These are phyloP conservation scores for Triplophysa bombifrons DNA, from an alignment of 2,797 vertebrate species.

Conservation along the genomic window DNA sequence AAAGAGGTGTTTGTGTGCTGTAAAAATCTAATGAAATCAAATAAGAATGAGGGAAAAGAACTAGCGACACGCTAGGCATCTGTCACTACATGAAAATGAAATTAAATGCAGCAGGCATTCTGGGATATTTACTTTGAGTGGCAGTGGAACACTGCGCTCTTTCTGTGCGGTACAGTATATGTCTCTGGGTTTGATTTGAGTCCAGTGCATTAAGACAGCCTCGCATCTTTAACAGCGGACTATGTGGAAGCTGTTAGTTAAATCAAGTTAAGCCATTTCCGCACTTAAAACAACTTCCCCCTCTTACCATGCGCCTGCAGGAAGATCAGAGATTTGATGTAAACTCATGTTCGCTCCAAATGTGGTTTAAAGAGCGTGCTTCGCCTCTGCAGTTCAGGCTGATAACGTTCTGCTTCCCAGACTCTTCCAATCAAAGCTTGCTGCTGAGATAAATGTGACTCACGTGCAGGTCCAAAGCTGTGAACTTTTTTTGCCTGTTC, in stretches of 20 bases:
- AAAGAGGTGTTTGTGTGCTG: slow-evolving; percentile 39
- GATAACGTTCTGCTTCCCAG: slow-evolving; percentile 21
- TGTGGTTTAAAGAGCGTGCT: slow-evolving; percentile 44
- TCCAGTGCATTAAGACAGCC: slow-evolving; percentile 51
- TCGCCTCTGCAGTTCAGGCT: slow-evolving; percentile 1
- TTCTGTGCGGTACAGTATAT: slow-evolving; percentile 21
- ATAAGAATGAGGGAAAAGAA: slow-evolving; percentile 49
- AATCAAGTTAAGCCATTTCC: slow-evolving; percentile 65
- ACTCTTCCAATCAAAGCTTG: slow-evolving; percentile 3
- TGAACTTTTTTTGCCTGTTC: neutral
- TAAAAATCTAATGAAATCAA: slow-evolving; percentile 33
- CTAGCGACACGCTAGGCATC: slow-evolving; percentile 43
- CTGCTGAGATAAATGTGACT: slow-evolving; percentile 8
- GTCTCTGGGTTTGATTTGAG: slow-evolving; percentile 49
- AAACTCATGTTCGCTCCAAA: slow-evolving; percentile 61
- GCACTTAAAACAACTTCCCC: slow-evolving; percentile 59
- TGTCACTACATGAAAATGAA: slow-evolving; percentile 56
- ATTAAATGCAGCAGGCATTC: slow-evolving; percentile 38
- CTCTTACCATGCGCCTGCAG: slow-evolving; percentile 55
- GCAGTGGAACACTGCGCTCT: slow-evolving; percentile 41
- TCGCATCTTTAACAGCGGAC: slow-evolving; percentile 50
- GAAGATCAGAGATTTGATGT: slow-evolving; percentile 64
- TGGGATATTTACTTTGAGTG: slow-evolving; percentile 36
- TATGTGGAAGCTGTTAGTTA: slow-evolving; percentile 61
- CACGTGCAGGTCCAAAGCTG: neutral